phyloP scores from a whole-genome alignment of 2,888 invertebrate species.

The Sialis fuliginosa region DNA sequence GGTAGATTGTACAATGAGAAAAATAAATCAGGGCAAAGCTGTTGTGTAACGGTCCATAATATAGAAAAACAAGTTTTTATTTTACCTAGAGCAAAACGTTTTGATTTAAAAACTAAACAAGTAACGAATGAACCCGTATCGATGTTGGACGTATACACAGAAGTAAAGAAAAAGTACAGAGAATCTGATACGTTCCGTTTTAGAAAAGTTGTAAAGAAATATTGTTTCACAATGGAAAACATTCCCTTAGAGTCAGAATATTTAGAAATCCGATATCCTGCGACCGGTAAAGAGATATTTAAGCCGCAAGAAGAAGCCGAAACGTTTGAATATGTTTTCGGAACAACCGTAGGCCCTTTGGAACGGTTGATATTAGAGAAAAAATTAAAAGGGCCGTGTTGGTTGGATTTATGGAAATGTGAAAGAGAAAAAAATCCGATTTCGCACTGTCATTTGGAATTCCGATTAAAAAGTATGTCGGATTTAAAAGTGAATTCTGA shows the following conservation, averaged over 20 bases:
- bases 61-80: slow-evolving; percentile 71
- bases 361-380: slow-evolving; percentile 78
- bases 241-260: slow-evolving; percentile 78
- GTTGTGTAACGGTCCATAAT: slow-evolving; percentile 73
- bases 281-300: slow-evolving; percentile 21
- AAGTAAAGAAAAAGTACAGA: slow-evolving; percentile 64
- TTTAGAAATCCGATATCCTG: slow-evolving; percentile 76
- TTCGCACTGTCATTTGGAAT: slow-evolving; percentile 81
- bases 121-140: slow-evolving; percentile 48
- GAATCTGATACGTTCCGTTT: slow-evolving; percentile 56
- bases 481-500: slow-evolving; percentile 34
- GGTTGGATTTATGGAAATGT: slow-evolving; percentile 70
- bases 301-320: background rate
- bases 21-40: slow-evolving; percentile 51
- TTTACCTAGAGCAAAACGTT: slow-evolving; percentile 69
- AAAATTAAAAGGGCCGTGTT: slow-evolving; percentile 91
- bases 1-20: slow-evolving; percentile 59
- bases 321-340: slow-evolving; percentile 84
- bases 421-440: slow-evolving; percentile 46
- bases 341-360: slow-evolving; percentile 67
- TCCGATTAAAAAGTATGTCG: slow-evolving; percentile 45
- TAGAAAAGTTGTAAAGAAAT: slow-evolving; percentile 60
- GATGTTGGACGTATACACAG: slow-evolving; percentile 71
- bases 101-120: too few relatives aligned
- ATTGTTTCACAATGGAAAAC: slow-evolving; percentile 67